These are phyloP conservation scores for Catalaphyllia jardinei DNA, from an alignment of 64 coral and sea anemone species.

Conservation along the genomic window DNA sequence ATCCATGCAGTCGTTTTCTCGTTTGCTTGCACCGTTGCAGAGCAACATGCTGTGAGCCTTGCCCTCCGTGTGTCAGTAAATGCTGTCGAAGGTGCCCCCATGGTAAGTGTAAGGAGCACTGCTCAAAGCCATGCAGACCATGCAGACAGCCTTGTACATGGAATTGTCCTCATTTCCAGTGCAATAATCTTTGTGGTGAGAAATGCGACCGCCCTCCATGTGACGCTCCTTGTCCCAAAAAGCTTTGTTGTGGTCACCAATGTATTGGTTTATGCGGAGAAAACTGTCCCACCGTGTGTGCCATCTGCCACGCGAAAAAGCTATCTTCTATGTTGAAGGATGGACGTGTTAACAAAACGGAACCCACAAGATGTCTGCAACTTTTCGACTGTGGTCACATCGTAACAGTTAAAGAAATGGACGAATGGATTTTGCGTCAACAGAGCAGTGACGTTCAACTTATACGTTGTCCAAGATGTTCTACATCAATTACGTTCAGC, in stretches of 20 bases:
- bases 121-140: constrained; percentile 42
- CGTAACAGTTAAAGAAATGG: constrained; percentile 37
- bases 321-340: neutral
- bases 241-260: constrained; percentile 42
- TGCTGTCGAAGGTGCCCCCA: constrained; percentile 64
- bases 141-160: constrained; percentile 55
- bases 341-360: neutral
- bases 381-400: constrained; percentile 50
- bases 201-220: constrained; percentile 39
- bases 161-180: constrained; percentile 59
- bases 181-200: constrained; percentile 66
- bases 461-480: constrained; percentile 29
- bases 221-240: constrained; percentile 45
- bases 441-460: neutral
- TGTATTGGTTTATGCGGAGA: constrained; percentile 71
- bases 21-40: constrained; percentile 67
- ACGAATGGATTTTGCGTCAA: constrained; percentile 1
- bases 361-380: constrained; percentile 32
- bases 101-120: constrained; percentile 14
- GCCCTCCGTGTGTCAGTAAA: constrained; percentile 57
- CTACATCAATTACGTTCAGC: constrained; percentile 26
- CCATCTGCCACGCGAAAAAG: constrained; percentile 32
- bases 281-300: constrained; percentile 44
- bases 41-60: constrained; percentile 54
- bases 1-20: constrained; percentile 42